A percentile compares a stretch with the other conserved stretches of the same genome.
These are phyloP conservation scores for Chaetogeoica ovagalla DNA, from an alignment of 2,888 invertebrate species.

Conservation along the genomic window DNA sequence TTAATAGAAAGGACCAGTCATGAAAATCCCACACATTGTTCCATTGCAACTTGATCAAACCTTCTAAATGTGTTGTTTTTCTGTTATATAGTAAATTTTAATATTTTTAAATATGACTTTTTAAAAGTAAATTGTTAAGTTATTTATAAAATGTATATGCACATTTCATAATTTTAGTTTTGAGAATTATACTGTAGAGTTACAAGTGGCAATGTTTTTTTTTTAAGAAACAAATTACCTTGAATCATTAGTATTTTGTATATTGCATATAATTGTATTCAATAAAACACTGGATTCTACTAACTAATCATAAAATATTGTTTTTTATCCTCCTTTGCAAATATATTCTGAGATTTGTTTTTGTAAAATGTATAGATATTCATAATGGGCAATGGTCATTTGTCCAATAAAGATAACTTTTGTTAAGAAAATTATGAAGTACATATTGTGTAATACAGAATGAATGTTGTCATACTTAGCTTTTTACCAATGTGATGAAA, in stretches of 20 bases:
- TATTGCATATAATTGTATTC: constrained; percentile 7
- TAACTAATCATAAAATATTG: background rate
- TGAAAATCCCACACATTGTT: constrained; percentile 31
- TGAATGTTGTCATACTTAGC: too few relatives aligned
- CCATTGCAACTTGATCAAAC: constrained; percentile 2
- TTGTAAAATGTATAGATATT: too few relatives aligned
- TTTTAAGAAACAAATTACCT: background rate
- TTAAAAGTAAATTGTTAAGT: background rate
- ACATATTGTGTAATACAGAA: too few relatives aligned
- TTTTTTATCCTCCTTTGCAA: background rate
- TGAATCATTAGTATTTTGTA: background rate
- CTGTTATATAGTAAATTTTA: constrained; percentile 6
- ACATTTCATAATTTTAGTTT: background rate
- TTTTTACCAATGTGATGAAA: too few relatives aligned
- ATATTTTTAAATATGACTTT: background rate
- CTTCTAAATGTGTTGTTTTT: background rate
- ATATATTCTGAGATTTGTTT: too few relatives aligned
- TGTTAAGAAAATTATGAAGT: too few relatives aligned
- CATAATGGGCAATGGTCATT: too few relatives aligned
- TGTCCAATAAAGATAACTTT: too few relatives aligned
- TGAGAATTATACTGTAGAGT: background rate
- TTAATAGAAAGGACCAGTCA: constrained; percentile 34
- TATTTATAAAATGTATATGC: background rate
- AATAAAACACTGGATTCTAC: background rate
- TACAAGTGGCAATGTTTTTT: too few relatives aligned